These are phyloP conservation scores for Bugula neritina DNA, from an alignment of 2,888 invertebrate species.

Conservation along the genomic window DNA sequence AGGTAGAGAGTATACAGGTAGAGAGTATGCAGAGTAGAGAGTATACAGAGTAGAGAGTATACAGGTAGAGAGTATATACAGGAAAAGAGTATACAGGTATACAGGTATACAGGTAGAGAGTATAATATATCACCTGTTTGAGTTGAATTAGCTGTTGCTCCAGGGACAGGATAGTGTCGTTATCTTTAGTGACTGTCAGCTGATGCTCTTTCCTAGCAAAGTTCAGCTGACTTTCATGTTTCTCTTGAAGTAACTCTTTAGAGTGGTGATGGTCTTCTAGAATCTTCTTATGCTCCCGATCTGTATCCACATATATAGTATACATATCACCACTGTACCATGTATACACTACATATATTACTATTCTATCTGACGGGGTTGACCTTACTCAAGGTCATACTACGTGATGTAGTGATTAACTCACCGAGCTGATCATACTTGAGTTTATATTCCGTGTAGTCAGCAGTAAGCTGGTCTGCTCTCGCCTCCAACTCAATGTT, in stretches of 20 bases:
- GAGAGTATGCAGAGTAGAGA: no score
- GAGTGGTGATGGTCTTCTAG: slow-evolving; percentile 42
- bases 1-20: no score
- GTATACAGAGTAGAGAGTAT: no score
- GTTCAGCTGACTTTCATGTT: slow-evolving; percentile 46
- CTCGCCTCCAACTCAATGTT: slow-evolving; percentile 40
- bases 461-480: slow-evolving; percentile 39
- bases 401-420: no score
- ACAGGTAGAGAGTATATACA: no score
- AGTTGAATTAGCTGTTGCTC: slow-evolving; percentile 43
- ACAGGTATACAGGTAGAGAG: no score
- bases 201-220: slow-evolving; percentile 46
- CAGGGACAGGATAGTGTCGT: slow-evolving; percentile 44
- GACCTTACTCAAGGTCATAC: no score
- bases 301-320: no score
- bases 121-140: slow-evolving; percentile 34
- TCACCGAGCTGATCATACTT: slow-evolving; percentile 26
- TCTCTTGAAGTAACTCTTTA: slow-evolving; percentile 39
- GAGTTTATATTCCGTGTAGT: slow-evolving; percentile 36
- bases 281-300: slow-evolving; percentile 37
- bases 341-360: no score
- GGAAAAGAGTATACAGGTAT: no score
- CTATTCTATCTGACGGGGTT: no score
- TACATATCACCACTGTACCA: no score
- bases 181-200: slow-evolving; percentile 43